Evolutionary conservation across 1,140 invertebrate genomes (phyloP), one percentile per base, ranked within the genome.

Genomic region (Sycophaga agraensis): DNA sequence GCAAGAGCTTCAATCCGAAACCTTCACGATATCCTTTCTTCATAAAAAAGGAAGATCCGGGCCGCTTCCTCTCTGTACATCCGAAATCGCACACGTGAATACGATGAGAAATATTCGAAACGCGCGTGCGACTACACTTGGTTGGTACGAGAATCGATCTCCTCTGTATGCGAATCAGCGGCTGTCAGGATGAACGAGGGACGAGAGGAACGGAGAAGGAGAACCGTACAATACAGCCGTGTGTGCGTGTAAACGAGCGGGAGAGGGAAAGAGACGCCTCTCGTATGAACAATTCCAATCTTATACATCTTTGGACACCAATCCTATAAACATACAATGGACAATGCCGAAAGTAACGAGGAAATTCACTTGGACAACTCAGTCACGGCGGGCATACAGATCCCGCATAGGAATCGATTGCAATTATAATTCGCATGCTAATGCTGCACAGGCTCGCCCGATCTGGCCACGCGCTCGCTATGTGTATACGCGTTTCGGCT

Each of bases 261-360:
- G 50, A 40, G 35, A 34, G 28, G 11, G 21, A 24, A 24, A 37
- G 39, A 43, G 46, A 16, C 28, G 4, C 8, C 34, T 58, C 34
- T 54, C 39, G 37, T 49, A 61, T 34, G 51, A 51, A 16, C 54
- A 63, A 63, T 63, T 56, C 21, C 51, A 63, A 63, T 61, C 62
- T 54, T 57, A 46, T 55, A 65, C 28, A 67, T 71, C 70, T 70
- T 50, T 63, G 64, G 48, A 72, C 65, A 71, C 65, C 35, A 17
- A 28, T 49, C 45, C 55, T 53, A 75, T 73, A 73, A 75, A 62
- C 73, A 74, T 73, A 75, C 72, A 75, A 74, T 74, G 54, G 67
- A 58, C 66, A 68, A 68, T 69, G 66, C 56, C 37, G 53, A 69
- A 67, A 67, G 59, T 62, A 65, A 68, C 61, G 54, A 69, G 65